Conservation (phyloP, 2,888 invertebrate species). For the Bhutanitis thaidina region DNA sequence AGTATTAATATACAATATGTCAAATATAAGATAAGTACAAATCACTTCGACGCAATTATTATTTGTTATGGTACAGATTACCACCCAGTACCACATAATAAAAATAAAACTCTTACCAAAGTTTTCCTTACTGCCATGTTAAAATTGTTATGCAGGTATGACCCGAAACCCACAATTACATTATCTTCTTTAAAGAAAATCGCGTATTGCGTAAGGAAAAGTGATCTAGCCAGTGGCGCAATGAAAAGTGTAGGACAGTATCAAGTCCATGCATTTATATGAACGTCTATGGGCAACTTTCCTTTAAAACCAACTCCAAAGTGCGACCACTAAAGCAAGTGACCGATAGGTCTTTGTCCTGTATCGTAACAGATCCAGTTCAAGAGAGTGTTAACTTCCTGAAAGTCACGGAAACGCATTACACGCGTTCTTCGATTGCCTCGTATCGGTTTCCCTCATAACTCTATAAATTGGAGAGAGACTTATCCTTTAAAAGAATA, state of each 20-base stretch:
- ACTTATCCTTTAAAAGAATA: background rate
- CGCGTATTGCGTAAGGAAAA: conserved; percentile 60
- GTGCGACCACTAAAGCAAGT: conserved; percentile 55
- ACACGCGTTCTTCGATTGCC: conserved; percentile 16
- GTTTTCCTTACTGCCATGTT: conserved; percentile 57
- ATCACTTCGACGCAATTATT: too few relatives aligned
- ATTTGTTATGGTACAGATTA: too few relatives aligned
- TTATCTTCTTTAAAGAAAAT: conserved; percentile 48
- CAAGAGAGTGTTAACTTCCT: conserved; percentile 47
- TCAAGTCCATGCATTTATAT: conserved; percentile 77
- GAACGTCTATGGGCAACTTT: conserved; percentile 62
- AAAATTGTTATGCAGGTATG: conserved; percentile 19
- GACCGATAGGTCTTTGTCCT: conserved; percentile 75
- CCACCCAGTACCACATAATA: too few relatives aligned
- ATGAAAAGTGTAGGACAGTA: conserved; percentile 67
- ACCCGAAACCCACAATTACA: conserved; percentile 43
- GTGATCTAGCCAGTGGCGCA: conserved; percentile 52
- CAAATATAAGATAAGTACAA: too few relatives aligned
- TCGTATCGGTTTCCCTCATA: conserved; percentile 12
- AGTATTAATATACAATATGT: conserved; percentile 24
- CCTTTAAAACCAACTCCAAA: conserved; percentile 55
- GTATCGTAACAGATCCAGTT: conserved; percentile 64
- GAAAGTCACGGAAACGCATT: conserved; percentile 40
- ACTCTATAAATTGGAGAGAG: background rate
- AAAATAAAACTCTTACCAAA: conserved; percentile 53